Conservation (phyloP, 2,888 invertebrate species). For the Morpho helenor region DNA sequence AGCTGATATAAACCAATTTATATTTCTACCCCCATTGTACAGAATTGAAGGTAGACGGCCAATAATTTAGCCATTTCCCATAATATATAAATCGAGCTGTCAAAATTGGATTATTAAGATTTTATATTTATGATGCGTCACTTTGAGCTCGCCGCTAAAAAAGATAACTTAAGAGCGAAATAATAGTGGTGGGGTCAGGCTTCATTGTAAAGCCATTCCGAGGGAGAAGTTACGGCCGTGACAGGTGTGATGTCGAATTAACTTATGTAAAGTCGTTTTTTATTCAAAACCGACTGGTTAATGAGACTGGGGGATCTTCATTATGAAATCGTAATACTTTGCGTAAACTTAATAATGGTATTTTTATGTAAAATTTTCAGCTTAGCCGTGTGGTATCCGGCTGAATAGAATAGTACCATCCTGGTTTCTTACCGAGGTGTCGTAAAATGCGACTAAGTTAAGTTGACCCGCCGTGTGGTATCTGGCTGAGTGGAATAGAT, state of each 20-base stretch:
- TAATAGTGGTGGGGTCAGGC: conserved; percentile 60
- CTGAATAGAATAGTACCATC: no score
- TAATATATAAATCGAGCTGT: conserved; percentile 65
- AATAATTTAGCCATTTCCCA: conserved; percentile 49
- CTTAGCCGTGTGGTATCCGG: no score
- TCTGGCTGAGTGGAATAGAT: no score
- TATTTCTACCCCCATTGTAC: conserved; percentile 22
- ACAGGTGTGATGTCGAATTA: conserved; percentile 77
- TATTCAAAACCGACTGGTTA: conserved; percentile 68
- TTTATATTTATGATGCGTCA: conserved; percentile 59
- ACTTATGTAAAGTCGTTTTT: conserved; percentile 74
- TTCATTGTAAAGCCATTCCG: conserved; percentile 70
- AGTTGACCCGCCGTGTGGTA: no score
- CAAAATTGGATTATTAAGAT: conserved; percentile 66
- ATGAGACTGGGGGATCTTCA: conserved; percentile 63
- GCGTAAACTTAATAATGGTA: conserved; percentile 25
- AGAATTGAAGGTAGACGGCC: conserved; percentile 31
- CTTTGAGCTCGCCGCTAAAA: conserved; percentile 68
- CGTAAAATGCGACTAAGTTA: no score
- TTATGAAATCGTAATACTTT: conserved; percentile 56
- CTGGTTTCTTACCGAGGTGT: no score
- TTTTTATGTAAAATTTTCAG: conserved; percentile 43
- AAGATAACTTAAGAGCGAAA: conserved; percentile 53
- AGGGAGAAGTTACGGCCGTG: conserved; percentile 72
- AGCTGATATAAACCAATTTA: conserved; percentile 12